Conservation (phyloP, 2,888 invertebrate species). For the Linhomoeus sp. region DNA sequence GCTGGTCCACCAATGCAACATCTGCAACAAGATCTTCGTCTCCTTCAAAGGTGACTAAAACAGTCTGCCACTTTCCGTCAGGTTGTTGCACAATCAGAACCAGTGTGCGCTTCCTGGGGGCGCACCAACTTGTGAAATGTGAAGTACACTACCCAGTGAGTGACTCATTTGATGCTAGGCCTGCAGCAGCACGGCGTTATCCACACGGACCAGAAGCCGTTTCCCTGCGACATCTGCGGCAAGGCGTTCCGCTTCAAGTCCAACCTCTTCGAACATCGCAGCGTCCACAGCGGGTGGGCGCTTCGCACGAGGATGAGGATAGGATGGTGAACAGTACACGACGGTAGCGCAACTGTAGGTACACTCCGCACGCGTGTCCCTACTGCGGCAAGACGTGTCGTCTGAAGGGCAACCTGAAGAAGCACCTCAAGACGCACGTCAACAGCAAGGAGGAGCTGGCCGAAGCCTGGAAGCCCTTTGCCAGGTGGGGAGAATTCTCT, state of each 20-base stretch:
- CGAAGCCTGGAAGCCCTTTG: slow-evolving; percentile 25
- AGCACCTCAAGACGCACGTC: slow-evolving; percentile 26
- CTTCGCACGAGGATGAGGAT: too few species aligned
- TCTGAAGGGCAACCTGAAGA: slow-evolving; percentile 25
- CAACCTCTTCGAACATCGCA: slow-evolving; percentile 6
- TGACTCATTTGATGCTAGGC: background rate
- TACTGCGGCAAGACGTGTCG: slow-evolving; percentile 23
- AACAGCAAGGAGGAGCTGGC: slow-evolving; percentile 25
- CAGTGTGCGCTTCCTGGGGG: too few species aligned
- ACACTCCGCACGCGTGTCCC: slow-evolving; percentile 22
- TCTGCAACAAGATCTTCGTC: slow-evolving; percentile 26
- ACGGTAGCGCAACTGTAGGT: too few species aligned
- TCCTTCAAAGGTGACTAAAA: slow-evolving; percentile 20
- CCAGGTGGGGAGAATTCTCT: too few species aligned
- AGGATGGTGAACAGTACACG: too few species aligned
- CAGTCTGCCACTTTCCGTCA: too few species aligned
- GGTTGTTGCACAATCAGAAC: too few species aligned
- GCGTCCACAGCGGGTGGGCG: slow-evolving; percentile 1
- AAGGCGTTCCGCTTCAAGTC: slow-evolving; percentile 5
- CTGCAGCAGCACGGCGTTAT: slow-evolving; percentile 1
- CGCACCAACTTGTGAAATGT: too few species aligned
- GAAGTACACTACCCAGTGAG: too few species aligned
- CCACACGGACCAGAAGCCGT: slow-evolving; percentile 3
- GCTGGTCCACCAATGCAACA: slow-evolving; percentile 25
- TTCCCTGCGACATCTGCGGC: slow-evolving; percentile 2